Base-by-base conservation (phyloP, 2,888 invertebrate species). In the Cephalotes varians region DNA sequence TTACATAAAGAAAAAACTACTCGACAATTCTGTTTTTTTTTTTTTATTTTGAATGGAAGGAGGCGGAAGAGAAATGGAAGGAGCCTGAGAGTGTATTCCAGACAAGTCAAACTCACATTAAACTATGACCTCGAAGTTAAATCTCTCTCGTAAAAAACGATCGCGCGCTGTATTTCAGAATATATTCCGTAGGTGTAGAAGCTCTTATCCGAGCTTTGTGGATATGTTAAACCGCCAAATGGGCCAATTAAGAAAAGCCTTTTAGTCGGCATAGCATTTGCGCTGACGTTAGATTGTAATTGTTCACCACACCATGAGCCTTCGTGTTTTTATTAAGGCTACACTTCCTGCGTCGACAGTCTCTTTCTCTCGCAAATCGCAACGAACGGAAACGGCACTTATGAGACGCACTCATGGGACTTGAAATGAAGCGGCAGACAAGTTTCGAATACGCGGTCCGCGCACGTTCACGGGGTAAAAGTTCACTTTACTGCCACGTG, bases 261-360 rank as follows among this genome's bases (percentile, higher is more conserved):
- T 76, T 76, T 76, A 76, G n/a, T n/a, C n/a, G 9, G 25, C 40
- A 18, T n/a, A 72, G 10, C 40, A 40, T 28, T 72, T 40, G 40
- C 25, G 37, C 21, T 37, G 69, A 67, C 25, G 51, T 40, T n/a
- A 34, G 51, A 4, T 40, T 21, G 12, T 65, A 65, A 76, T 76
- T 76, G 76, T 76, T 76, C 72, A 12, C 28, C 44, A 5, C 12
- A 12, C 21, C 9, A 10, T 15, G 51, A 76, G 40, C 15, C 28
- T 37, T 51, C 15, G 15, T 51, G 69, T 69, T 71, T 69, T 69
- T 51, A 76, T 76, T 73, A 34, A 44, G 44, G 9, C 37, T 74
- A 44, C 34, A 56, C 34, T 76, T 65, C 65, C 74, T 64, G 64
- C 31, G 40, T 58, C 65, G 49, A 58, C 44, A 56, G n/a, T 28